Evolutionary conservation across 2,888 invertebrate species (phyloP).

Genomic region (Atherix ibis): DNA sequence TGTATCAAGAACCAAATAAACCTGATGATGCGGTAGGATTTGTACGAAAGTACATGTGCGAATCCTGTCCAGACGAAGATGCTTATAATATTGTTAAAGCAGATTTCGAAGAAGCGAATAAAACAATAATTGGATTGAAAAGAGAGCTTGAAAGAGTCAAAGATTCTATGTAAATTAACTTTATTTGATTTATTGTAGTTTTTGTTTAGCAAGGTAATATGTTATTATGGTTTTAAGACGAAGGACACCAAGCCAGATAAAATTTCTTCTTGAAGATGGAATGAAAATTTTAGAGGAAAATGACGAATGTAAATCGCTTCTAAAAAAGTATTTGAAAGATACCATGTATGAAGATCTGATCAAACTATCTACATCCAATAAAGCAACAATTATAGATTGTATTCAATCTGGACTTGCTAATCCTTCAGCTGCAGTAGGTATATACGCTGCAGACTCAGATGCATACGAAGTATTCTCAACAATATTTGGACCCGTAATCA

Average conservation of each 20-base stretch:
- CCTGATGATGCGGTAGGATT: constrained; percentile 31
- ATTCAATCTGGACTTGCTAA: constrained; percentile 48
- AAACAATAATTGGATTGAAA: constrained; percentile 22
- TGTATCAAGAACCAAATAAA: constrained; percentile 31
- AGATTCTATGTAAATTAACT: constrained; percentile 19
- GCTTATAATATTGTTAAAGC: constrained; percentile 25
- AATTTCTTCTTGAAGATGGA: constrained; percentile 37
- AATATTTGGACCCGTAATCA: constrained; percentile 51
- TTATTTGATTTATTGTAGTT: constrained; percentile 1
- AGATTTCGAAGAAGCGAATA: constrained; percentile 24
- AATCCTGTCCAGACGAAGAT: constrained; percentile 28
- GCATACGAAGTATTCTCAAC: constrained; percentile 43
- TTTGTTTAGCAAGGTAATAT: too few relatives aligned
- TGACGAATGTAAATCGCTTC: constrained; percentile 39
- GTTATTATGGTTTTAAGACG: constrained; percentile 18
- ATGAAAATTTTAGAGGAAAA: constrained; percentile 35
- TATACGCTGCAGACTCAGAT: constrained; percentile 51
- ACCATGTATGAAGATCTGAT: constrained; percentile 39
- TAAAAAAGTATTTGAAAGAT: constrained; percentile 44
- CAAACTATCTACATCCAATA: constrained; percentile 36
- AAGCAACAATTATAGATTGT: constrained; percentile 43
- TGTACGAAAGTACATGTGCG: constrained; percentile 29
- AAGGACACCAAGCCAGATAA: constrained; percentile 26
- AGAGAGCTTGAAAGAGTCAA: constrained; percentile 24
- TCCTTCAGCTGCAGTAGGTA: constrained; percentile 40